These are phyloP conservation scores for Trachurus trachurus DNA, from an alignment of 2,797 vertebrate species.

Conservation along the genomic window DNA sequence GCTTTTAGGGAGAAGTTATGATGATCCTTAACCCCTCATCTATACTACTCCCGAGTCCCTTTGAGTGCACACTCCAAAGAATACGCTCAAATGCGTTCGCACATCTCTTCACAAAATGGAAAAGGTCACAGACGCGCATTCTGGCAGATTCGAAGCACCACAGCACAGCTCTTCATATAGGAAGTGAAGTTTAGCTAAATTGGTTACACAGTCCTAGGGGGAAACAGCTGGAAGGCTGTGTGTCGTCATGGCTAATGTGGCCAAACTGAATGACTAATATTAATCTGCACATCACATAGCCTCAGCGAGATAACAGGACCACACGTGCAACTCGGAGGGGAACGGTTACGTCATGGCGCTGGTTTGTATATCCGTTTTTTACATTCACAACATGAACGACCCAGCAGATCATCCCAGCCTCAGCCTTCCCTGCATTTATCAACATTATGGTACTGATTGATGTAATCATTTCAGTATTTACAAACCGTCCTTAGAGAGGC, in stretches of 20 bases:
- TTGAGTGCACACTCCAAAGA: neutral
- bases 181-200: neutral
- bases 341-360: neutral
- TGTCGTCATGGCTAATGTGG: neutral
- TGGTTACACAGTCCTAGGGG: constrained; percentile 10
- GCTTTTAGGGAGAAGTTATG: neutral
- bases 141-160: neutral
- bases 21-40: neutral
- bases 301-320: constrained; percentile 1
- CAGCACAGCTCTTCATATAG: neutral
- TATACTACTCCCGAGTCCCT: neutral
- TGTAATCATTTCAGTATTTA: neutral
- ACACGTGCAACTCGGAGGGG: neutral
- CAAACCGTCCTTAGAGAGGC: neutral
- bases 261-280: constrained; percentile 4
- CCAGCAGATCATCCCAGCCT: neutral
- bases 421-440: neutral
- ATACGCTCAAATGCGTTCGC: neutral
- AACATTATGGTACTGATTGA: neutral
- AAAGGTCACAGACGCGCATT: neutral
- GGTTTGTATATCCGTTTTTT: neutral
- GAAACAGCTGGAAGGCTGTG: neutral
- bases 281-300: neutral
- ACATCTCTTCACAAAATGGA: neutral
- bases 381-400: neutral